A percentile compares a stretch with the other conserved stretches of the same genome.
These are phyloP conservation scores for Ichneumoninae sp. DNA, from an alignment of 2,888 invertebrate genomes.

Conservation along the genomic window DNA sequence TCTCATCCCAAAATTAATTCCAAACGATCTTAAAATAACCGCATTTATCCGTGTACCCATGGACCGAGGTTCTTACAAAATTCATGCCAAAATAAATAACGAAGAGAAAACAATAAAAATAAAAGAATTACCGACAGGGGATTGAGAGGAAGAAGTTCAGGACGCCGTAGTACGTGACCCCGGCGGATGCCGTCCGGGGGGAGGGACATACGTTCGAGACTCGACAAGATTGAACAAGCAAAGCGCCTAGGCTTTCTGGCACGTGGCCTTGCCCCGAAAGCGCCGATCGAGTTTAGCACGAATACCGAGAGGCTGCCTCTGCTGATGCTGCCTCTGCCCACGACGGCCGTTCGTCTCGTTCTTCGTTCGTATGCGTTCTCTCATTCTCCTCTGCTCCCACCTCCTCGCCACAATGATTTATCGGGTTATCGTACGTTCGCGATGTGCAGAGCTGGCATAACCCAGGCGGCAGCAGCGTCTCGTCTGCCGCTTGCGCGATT, in stretches of 20 bases:
- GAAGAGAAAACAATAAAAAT: background rate
- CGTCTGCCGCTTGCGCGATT: constrained; percentile 35
- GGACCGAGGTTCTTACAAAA: background rate
- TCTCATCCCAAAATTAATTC: too few species aligned
- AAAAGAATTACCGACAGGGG: background rate
- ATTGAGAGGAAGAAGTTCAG: constrained; percentile 18
- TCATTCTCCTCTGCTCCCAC: background rate
- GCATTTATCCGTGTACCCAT: too few species aligned
- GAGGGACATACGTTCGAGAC: background rate
- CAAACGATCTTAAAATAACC: too few species aligned
- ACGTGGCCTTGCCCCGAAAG: constrained; percentile 68
- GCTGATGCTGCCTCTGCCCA: constrained; percentile 3
- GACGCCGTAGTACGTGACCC: constrained; percentile 34
- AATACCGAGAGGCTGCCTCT: constrained; percentile 47
- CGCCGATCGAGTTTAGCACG: constrained; percentile 61
- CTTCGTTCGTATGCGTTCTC: background rate
- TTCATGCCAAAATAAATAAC: background rate
- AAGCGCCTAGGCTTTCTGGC: constrained; percentile 57
- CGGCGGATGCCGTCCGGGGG: constrained; percentile 32
- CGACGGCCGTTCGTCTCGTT: background rate
- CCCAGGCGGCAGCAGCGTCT: background rate
- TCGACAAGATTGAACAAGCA: constrained; percentile 15
- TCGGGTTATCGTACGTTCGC: constrained; percentile 59
- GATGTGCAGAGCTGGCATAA: constrained; percentile 17
- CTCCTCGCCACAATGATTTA: constrained; percentile 34